phyloP scores from a whole-genome alignment of 1,140 invertebrate species.

The Drosophila kepulauana region DNA sequence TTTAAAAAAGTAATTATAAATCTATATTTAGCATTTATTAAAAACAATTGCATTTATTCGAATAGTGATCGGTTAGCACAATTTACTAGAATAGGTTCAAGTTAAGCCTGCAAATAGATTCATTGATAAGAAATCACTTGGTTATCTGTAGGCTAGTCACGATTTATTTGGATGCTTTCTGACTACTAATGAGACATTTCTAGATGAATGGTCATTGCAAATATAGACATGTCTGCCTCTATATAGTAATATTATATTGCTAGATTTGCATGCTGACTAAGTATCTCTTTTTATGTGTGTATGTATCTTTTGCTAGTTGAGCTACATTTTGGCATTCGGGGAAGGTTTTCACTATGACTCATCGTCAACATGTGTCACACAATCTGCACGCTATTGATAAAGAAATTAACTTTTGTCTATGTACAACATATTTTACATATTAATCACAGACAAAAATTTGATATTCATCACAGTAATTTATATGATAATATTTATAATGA shows the following conservation, averaged over 20 bases:
- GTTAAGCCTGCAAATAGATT: not conserved
- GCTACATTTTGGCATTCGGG: constrained; percentile 26
- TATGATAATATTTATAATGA: constrained; percentile 16
- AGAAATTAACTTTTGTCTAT: constrained; percentile 14
- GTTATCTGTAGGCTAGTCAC: not conserved
- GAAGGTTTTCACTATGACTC: constrained; percentile 45
- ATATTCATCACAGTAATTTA: constrained; percentile 1
- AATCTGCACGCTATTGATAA: constrained; percentile 33
- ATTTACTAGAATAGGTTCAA: not conserved
- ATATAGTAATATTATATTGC: not conserved
- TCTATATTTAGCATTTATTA: not conserved
- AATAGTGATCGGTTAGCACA: not conserved
- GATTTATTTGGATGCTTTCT: constrained; percentile 14
- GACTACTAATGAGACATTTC: constrained; percentile 2
- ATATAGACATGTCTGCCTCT: not conserved
- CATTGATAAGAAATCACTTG: constrained; percentile 10
- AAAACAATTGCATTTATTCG: not conserved
- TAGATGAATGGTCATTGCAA: constrained; percentile 8
- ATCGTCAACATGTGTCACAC: constrained; percentile 35
- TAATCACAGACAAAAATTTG: constrained; percentile 24
- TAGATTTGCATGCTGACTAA: constrained; percentile 26
- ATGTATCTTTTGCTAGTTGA: not conserved
- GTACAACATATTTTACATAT: constrained; percentile 13
- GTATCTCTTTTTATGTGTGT: constrained; percentile 6
- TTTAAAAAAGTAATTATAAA: not conserved